Percentiles rank a stretch among this genome's conserved stretches.
Evolutionary conservation across 23 tunicate genomes (phyloP).

Genomic region (Trididemnum clinides): DNA sequence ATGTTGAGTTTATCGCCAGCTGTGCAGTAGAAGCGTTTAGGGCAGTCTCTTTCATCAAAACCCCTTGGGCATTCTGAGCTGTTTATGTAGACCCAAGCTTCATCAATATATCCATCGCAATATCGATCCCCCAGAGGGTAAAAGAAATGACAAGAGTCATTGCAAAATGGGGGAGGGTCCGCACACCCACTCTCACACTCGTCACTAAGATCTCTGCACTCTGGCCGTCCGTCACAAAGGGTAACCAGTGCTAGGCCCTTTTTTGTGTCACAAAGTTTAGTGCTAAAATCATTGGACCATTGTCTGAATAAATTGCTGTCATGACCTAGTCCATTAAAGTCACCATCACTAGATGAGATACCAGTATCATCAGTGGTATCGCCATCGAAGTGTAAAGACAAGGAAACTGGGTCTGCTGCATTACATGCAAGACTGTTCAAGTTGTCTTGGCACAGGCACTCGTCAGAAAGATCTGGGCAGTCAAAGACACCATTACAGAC

Average conservation of each 20-base stretch:
- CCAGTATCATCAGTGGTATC: too few relatives aligned
- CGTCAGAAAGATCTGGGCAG: too few relatives aligned
- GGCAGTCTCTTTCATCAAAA: slow-evolving; percentile 29
- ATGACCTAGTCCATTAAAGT: too few relatives aligned
- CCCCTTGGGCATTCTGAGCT: slow-evolving; percentile 14
- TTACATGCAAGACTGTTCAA: too few relatives aligned
- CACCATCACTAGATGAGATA: too few relatives aligned
- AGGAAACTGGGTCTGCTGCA: too few relatives aligned
- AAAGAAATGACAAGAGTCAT: slow-evolving; percentile 13
- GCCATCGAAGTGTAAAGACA: too few relatives aligned
- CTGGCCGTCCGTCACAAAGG: slow-evolving; percentile 44
- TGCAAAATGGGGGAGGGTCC: slow-evolving; percentile 18
- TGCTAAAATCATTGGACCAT: too few relatives aligned
- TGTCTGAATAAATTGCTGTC: too few relatives aligned
- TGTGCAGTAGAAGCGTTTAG: slow-evolving; percentile 6
- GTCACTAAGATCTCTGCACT: slow-evolving; percentile 45
- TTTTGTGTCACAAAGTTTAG: slow-evolving; percentile 1
- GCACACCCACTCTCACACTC: slow-evolving; percentile 45
- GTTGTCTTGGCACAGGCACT: too few relatives aligned
- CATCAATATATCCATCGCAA: slow-evolving; percentile 37
- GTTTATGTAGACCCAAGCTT: slow-evolving; percentile 39
- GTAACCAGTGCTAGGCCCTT: slow-evolving; percentile 1
- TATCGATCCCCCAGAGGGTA: slow-evolving; percentile 46
- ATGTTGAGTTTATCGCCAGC: slow-evolving; percentile 1
- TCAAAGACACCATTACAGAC: too few relatives aligned